Evolutionary conservation across 2,113 vertebrate species (phyloP), one percentile per base, ranked within the genome.

Genomic region (Morone saxatilis): DNA sequence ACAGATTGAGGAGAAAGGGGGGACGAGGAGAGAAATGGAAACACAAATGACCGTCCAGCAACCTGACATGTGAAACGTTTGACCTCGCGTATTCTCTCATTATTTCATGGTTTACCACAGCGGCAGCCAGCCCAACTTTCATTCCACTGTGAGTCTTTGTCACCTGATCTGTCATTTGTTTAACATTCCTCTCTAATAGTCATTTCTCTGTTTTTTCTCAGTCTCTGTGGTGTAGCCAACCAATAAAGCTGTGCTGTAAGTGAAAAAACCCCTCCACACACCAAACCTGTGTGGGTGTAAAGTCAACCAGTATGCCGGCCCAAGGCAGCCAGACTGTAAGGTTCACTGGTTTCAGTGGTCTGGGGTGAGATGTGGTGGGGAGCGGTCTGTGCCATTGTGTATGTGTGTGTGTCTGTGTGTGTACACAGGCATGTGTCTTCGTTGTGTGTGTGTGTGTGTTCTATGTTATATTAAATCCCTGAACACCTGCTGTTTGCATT

Each of bases 401-500:
- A 51, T 48, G 70, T 66, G 81, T 84, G 47, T 77, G 41, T 61
- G 56, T 40, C 61, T 59, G 47, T 79, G 73, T 76, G 51, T 41
- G 41, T 41, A 31, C 31, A 31, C 31, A 31, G 31, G 31, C 31
- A 31, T 31, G 31, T 31, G 31, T 31, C 31, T 50, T 3, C 1
- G 0, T 50, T 73, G 40, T 56, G 65, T 31, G 22, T 36, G 17
- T 50, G 67, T 60, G 47, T 78, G 75, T 83, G 43, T 45, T 76
- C 61, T 59, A 84, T 83, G 51, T 71, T 76, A 84, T 90, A 90
- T 89, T 91, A 87, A 83, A 88, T 63, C 73, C 51, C 48, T 0
- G 67, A 84, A 87, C 92, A 95, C 93, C 94, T 95, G 94, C 89
- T 90, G 91, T 93, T 94, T 92, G 88, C 83, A 92, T 91, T 93